A percentile compares a stretch with the other conserved stretches of the same genome.
These are phyloP conservation scores for Euleptes europaea DNA, from an alignment of 2,113 vertebrate genomes.

Conservation along the genomic window DNA sequence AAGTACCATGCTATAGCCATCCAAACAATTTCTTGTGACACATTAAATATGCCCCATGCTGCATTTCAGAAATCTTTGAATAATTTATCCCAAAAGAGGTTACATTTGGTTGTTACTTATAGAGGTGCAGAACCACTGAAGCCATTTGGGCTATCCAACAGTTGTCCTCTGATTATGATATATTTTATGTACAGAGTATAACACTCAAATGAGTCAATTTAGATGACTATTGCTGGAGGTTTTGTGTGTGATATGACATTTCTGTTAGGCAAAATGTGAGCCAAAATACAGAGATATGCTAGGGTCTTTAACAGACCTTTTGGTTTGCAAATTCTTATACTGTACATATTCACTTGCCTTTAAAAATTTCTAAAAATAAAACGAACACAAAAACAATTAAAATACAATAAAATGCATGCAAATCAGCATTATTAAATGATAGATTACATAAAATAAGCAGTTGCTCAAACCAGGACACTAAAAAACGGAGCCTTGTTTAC, in stretches of 20 bases:
- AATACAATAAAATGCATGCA: constrained; percentile 63
- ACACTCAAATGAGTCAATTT: constrained; percentile 53
- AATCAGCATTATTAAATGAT: constrained; percentile 50
- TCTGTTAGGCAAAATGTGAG: constrained; percentile 60
- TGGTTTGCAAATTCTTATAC: constrained; percentile 60
- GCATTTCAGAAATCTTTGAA: constrained; percentile 8
- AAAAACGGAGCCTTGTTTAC: too few species aligned
- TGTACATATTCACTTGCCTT: constrained; percentile 85
- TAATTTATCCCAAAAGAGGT: neutral
- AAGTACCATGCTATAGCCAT: constrained; percentile 62
- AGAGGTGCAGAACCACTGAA: neutral
- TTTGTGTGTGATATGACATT: constrained; percentile 50
- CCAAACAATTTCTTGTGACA: constrained; percentile 65
- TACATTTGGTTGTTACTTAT: neutral
- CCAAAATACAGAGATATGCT: constrained; percentile 62
- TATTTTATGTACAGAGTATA: neutral
- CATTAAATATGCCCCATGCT: neutral
- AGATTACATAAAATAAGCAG: constrained; percentile 46
- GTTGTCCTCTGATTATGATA: neutral
- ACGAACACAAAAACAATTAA: constrained; percentile 84
- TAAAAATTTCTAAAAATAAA: constrained; percentile 97
- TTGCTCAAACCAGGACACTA: constrained; percentile 15
- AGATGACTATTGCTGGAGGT: constrained; percentile 64
- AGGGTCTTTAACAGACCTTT: constrained; percentile 72
- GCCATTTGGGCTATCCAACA: neutral